Base-by-base conservation (phyloP, 2,797 vertebrate genomes). In the Furcifer pardalis region DNA sequence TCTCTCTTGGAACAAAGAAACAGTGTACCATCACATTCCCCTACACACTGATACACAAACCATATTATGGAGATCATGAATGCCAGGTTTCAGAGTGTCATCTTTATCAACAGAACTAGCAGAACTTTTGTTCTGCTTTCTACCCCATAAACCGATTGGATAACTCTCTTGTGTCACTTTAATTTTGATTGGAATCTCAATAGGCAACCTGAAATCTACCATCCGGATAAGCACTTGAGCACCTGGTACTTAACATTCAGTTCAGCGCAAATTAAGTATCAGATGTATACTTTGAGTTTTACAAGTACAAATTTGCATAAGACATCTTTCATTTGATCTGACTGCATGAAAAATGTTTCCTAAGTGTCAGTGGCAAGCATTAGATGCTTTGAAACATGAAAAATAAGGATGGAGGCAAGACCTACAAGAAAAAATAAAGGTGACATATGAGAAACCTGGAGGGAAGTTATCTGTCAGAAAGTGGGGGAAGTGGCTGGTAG, bases 1-100 rank as follows among this genome's bases (percentile, higher is more conserved):
- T 10, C 76, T 79, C 35, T 83, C 81, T 87, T 83, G 62, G 63
- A 80, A 68, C 79, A 86, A 81, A 81, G 42, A 84, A 63, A 92
- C 82, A 86, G 5, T 77, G 75, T 85, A 42, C 25, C 87, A 87
- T 84, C 81, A 81, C 49, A 17, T 60, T 49, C 13, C 13, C 46
- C 46, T 49, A 49, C 46, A 49, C 46, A 1, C 13, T 7, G 13
- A 8, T 49, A 8, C 46, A 49, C 46, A 49, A 49, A 49, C 46
- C 46, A 12, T 49, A 49, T 49, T 7, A 49, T 12, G 13, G 7
- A 49, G 46, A 49, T 49, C 46, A 49, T 49, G 46, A 49, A 49
- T 49, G 46, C 46, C 46, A 49, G 13, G 46, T 49, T 25, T 62
- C 60, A 62, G 25, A 2, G 8, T 4, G 7, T 62, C 21, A 7